Evolutionary conservation across 2,797 vertebrate species (phyloP).

Genomic region (Hemibagrus guttatus): DNA sequence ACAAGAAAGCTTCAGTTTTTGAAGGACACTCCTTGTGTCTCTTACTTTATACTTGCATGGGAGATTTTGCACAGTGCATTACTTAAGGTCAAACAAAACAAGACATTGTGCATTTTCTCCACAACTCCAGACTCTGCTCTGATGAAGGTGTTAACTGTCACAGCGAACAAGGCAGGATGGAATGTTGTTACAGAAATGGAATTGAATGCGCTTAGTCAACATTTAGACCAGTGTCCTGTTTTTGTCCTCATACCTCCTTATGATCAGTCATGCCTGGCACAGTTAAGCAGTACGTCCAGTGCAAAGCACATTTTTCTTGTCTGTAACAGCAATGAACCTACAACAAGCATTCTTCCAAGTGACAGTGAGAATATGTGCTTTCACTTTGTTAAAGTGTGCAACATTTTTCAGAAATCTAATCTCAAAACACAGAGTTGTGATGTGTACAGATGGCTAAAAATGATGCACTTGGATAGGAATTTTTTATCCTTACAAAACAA

Average conservation of each 20-base stretch:
- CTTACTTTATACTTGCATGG: constrained; percentile 83
- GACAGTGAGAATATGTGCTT: constrained; percentile 69
- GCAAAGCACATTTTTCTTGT: constrained; percentile 73
- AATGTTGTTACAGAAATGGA: constrained; percentile 63
- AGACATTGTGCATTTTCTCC: constrained; percentile 69
- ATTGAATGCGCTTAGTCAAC: constrained; percentile 43
- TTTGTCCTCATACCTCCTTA: constrained; percentile 77
- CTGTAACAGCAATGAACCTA: constrained; percentile 56
- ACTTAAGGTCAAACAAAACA: constrained; percentile 62
- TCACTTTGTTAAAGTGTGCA: constrained; percentile 69
- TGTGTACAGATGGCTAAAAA: constrained; percentile 74
- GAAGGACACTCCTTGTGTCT: constrained; percentile 78
- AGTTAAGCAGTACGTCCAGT: constrained; percentile 56
- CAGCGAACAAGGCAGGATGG: constrained; percentile 75
- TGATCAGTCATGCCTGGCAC: constrained; percentile 58
- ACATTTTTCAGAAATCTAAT: constrained; percentile 77
- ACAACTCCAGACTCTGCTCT: constrained; percentile 66
- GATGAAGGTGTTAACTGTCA: constrained; percentile 68
- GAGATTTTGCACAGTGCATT: constrained; percentile 74
- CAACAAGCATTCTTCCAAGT: constrained; percentile 53
- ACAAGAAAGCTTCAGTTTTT: constrained; percentile 73
- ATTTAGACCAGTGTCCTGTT: constrained; percentile 61
- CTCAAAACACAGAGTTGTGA: constrained; percentile 68
- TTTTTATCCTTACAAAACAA: constrained; percentile 65
- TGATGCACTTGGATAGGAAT: constrained; percentile 64